These are phyloP conservation scores for Eueides isabella DNA, from an alignment of 1,140 invertebrate species.

Conservation along the genomic window DNA sequence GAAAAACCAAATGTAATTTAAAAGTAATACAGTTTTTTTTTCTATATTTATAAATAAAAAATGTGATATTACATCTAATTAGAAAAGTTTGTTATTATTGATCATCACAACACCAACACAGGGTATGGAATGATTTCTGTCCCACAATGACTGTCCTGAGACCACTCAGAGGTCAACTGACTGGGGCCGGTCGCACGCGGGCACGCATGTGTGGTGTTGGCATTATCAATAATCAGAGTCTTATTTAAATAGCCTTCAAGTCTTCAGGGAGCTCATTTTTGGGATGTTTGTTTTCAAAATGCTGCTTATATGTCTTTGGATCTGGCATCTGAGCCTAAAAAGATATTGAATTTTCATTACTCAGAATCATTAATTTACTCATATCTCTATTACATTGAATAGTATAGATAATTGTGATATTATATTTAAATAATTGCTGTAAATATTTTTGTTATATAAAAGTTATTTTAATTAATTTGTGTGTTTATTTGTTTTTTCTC, in stretches of 20 bases:
- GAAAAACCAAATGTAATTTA: not conserved
- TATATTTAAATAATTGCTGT: no score
- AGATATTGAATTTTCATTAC: constrained; percentile 13
- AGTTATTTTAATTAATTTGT: no score
- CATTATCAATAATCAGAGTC: constrained; percentile 36
- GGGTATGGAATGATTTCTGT: constrained; percentile 24
- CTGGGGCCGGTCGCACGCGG: not conserved
- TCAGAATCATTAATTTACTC: not conserved
- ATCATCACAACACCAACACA: constrained; percentile 17
- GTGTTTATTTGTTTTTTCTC: no score
- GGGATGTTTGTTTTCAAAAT: constrained; percentile 99
- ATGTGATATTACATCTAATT: constrained; percentile 29
- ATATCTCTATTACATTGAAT: not conserved
- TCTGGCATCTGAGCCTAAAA: constrained; percentile 98
- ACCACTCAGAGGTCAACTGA: not conserved
- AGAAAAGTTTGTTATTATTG: constrained; percentile 20
- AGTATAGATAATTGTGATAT: no score
- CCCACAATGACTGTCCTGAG: not conserved
- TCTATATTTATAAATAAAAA: constrained; percentile 31
- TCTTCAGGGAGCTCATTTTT: constrained; percentile 97
- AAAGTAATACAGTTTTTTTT: constrained; percentile 26
- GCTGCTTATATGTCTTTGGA: constrained; percentile 99
- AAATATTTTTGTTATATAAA: no score
- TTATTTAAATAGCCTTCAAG: constrained; percentile 89
- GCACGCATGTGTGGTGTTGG: constrained; percentile 25